Evolutionary conservation across 92 coral and sea anemone genomes (phyloP).

Genomic region (Parazoanthus darwini): DNA sequence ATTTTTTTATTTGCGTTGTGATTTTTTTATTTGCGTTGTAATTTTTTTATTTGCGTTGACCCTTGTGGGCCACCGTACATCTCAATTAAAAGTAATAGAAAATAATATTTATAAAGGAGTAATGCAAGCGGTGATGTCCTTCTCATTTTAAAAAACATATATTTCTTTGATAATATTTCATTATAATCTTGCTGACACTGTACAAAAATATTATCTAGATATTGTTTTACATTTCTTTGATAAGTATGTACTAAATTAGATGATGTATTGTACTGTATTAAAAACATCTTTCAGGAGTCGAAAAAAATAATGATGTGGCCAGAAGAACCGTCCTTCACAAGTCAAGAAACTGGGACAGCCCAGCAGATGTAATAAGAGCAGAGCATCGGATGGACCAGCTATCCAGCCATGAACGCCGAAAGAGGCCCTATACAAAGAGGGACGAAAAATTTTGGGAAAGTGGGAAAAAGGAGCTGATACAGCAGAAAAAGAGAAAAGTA

Average conservation of each 20-base stretch:
- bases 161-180: background rate
- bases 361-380: slow-evolving; percentile 54
- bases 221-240: background rate
- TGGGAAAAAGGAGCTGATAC: slow-evolving; percentile 36
- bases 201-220: background rate
- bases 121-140: background rate
- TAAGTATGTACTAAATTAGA: background rate
- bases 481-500: slow-evolving; percentile 17
- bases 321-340: slow-evolving; percentile 53
- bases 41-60: too few relatives aligned
- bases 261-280: slow-evolving; percentile 4
- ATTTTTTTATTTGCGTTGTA: too few relatives aligned
- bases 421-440: slow-evolving; percentile 41
- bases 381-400: slow-evolving; percentile 53
- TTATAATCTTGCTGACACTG: background rate
- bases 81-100: too few relatives aligned
- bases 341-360: slow-evolving; percentile 67
- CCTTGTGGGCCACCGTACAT: too few relatives aligned
- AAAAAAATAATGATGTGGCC: slow-evolving; percentile 66
- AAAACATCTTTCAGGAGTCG: slow-evolving; percentile 51
- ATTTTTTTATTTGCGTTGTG: too few relatives aligned
- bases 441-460: slow-evolving; percentile 48
- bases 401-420: slow-evolving; percentile 25
- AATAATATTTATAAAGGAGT: background rate
- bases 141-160: background rate